Base-by-base conservation (phyloP, 1,140 invertebrate genomes). In the Drosophila repleta region DNA sequence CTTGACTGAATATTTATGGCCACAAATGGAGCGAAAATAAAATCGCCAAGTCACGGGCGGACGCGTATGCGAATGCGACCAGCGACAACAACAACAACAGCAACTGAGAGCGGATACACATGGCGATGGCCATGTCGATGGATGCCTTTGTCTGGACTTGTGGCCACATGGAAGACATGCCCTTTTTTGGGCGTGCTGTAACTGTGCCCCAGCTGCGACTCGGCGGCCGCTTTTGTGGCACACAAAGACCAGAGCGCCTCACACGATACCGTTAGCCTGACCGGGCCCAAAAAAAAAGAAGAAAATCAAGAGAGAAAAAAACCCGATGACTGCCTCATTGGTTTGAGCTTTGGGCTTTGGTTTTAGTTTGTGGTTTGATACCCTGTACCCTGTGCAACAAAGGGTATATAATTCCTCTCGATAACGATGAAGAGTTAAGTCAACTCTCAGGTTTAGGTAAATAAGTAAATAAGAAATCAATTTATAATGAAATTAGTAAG, bases 1-100 rank as follows among this genome's bases (percentile, higher is more conserved):
- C 83, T 88, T 87, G 83, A 87, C 83, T 87, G 83, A 87, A 87
- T 87, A 87, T 87, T 87, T 87, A 87, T 87, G 83, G 76, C 83
- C 83, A 79, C 79, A 87, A 87, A 88, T 87, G 83, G 83, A 87
- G 83, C 83, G 83, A 88, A 87, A 87, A 87, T 82, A 87, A 87
- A 87, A 87, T 87, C 83, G 82, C 82, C 82, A 88, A 87, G 78
- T 85, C 83, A 85, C 71, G 82, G 82, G 76, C 70, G 69, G 52
- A 84, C 53, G 56, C 62, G 62, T 29, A 45, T 17, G 55, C 39
- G 55, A 45, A 56, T 41, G 41, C 20, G n/a, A 53, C 15, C 15
- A 63, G 41, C 15, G 57, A 3, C 10, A 35, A 11, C 32, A 35
- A 13, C 10, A 77, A 35, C 43, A 62, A 26, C 63, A 63, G 61